phyloP scores from a whole-genome alignment of 1,140 invertebrate genomes.

The Drosophila azteca region DNA sequence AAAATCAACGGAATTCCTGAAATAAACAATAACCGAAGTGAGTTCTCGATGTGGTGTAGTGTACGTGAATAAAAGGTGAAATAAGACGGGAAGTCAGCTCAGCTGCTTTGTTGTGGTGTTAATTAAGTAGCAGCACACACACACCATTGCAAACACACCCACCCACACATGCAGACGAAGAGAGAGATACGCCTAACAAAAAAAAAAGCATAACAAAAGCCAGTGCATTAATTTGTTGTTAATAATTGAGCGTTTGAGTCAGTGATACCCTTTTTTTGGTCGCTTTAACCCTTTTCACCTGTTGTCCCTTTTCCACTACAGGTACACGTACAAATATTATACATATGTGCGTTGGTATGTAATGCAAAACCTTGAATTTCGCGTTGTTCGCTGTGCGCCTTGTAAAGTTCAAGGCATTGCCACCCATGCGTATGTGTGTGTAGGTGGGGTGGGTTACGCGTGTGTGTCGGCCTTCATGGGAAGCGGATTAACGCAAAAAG shows the following conservation, averaged over 20 bases:
- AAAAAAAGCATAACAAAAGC: constrained; percentile 69
- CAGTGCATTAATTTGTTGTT: constrained; percentile 35
- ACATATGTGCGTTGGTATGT: not conserved
- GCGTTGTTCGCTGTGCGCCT: constrained; percentile 16
- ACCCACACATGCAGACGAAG: constrained; percentile 8
- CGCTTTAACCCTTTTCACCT: constrained; percentile 32
- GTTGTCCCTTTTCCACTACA: constrained; percentile 35
- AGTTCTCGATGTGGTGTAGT: constrained; percentile 43
- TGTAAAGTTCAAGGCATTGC: constrained; percentile 69
- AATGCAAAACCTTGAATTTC: constrained; percentile 56
- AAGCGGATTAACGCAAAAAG: no score
- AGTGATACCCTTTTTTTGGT: constrained; percentile 9
- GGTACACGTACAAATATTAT: not conserved
- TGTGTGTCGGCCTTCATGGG: constrained; percentile 1
- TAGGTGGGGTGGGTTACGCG: constrained; percentile 23
- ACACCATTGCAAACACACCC: constrained; percentile 5
- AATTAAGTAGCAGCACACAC: constrained; percentile 46
- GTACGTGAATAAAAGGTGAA: constrained; percentile 13
- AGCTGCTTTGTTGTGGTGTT: constrained; percentile 67
- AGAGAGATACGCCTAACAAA: constrained; percentile 27
- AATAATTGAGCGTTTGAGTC: constrained; percentile 15
- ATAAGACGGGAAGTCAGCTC: constrained; percentile 33
- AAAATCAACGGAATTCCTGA: constrained; percentile 10
- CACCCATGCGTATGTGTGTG: constrained; percentile 18
- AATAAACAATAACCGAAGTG: constrained; percentile 47